Conservation (phyloP, 2,797 vertebrate genomes). For the Gymnothorax reevesii region DNA sequence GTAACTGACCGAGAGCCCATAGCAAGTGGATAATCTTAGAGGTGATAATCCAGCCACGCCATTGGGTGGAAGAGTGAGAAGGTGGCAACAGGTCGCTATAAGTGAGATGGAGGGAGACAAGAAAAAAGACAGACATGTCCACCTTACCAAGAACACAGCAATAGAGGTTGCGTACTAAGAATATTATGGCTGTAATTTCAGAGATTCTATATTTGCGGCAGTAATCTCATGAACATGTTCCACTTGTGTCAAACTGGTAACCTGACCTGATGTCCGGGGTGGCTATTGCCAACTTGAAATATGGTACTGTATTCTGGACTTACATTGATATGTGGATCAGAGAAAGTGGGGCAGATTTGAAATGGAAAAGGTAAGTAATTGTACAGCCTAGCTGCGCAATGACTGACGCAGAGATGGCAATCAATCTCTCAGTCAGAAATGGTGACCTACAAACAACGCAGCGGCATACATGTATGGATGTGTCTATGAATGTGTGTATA, state of each 20-base stretch:
- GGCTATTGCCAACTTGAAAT: not conserved
- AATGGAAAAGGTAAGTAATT: not conserved
- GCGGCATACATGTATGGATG: too few species aligned
- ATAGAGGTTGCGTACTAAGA: not conserved
- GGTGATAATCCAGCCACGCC: not conserved
- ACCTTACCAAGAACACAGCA: not conserved
- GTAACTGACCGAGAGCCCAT: not conserved
- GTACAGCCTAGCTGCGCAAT: not conserved
- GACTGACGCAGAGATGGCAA: not conserved
- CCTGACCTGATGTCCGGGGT: not conserved
- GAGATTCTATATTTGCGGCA: slow-evolving; percentile 3
- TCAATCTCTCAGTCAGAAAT: not conserved
- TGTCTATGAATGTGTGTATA: too few species aligned
- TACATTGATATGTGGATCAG: not conserved
- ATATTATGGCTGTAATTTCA: slow-evolving; percentile 5
- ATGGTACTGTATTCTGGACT: not conserved
- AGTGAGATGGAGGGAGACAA: not conserved
- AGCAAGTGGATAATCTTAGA: not conserved
- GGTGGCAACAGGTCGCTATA: not conserved
- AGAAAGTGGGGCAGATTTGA: not conserved
- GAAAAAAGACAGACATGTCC: not conserved
- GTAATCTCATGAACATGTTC: not conserved
- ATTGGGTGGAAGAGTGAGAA: not conserved
- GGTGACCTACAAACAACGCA: not conserved
- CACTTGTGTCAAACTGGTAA: not conserved